Conservation (phyloP, 2,797 vertebrate species). For the Sardinella longiceps region DNA sequence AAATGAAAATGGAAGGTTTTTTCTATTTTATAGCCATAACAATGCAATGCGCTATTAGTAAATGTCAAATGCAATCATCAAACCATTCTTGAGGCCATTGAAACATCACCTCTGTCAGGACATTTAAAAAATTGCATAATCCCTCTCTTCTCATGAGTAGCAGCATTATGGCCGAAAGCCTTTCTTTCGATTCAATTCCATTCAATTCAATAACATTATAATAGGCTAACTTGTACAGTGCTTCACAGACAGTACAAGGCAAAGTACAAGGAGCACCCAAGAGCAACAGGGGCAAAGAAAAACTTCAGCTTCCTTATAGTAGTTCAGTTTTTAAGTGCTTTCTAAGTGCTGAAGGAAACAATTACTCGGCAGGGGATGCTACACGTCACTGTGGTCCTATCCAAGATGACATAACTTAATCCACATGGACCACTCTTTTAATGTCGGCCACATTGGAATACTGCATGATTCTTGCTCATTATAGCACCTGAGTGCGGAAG, state of each 20-base stretch:
- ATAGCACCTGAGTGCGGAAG: not conserved
- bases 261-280: no score
- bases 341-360: not conserved
- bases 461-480: not conserved
- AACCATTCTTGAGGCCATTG: no score
- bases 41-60: not conserved
- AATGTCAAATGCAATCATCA: not conserved
- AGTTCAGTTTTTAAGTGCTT: not conserved
- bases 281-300: no score
- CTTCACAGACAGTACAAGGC: no score
- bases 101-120: not conserved
- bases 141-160: not conserved
- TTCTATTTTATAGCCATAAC: no score
- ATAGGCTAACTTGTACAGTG: no score
- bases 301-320: no score
- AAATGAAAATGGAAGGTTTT: no score
- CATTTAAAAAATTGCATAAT: not conserved
- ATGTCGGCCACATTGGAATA: not conserved
- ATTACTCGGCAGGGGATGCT: not conserved
- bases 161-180: no score
- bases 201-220: no score
- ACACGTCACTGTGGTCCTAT: not conserved
- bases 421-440: not conserved
- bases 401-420: not conserved
- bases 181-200: no score